Evolutionary conservation across 2,797 vertebrate species (phyloP), one percentile per base, ranked within the genome.

Genomic region (Notamacropus eugenii): DNA sequence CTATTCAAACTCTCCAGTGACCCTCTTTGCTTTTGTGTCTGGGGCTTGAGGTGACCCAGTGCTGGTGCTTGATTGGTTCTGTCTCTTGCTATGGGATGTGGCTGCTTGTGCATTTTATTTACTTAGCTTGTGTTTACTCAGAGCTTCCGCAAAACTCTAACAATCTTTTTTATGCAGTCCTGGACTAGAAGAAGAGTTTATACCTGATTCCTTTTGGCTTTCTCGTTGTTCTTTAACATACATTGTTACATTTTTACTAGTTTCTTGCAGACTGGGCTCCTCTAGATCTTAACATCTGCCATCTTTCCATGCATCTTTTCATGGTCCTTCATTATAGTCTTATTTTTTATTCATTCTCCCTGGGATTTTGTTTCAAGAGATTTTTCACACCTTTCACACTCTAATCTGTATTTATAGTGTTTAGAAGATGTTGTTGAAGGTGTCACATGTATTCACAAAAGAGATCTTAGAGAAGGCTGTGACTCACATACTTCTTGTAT

Each of bases 351-450:
- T 67, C 16, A n/a, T 74, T 74, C 16, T 95, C 91, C n/a, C 62
- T 96, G 54, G 62, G n/a, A 56, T 82, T 95, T 19, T 93, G 19
- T 95, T 93, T 91, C 34, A n/a, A 55, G 94, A 50, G 55, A 19
- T 93, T 91, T 55, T 91, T 96, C 31, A 1, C 29, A 90, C 93
- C 6, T 5, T 5, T 0, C 92, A 92, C 90, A 22, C 2, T 92
- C 57, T 96, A 92, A 22, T n/a, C n/a, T 91, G 5, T 59, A 94
- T 46, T 58, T 74, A 19, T 87, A 94, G 52, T 58, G 14, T 57
- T 97, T 28, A 92, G 90, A 67, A 46, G 91, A 19, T 90, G 40
- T 59, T 92, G 82, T 28, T 92, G 52, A 91, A 62, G 14, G 5
- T 93, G 0, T 74, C 74, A 95, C 55, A 91, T 91, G 14, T 13